A percentile compares a stretch with the other conserved stretches of the same genome.
These are phyloP conservation scores for Opisthograptis luteolata DNA, from an alignment of 2,888 invertebrate genomes.

Conservation along the genomic window DNA sequence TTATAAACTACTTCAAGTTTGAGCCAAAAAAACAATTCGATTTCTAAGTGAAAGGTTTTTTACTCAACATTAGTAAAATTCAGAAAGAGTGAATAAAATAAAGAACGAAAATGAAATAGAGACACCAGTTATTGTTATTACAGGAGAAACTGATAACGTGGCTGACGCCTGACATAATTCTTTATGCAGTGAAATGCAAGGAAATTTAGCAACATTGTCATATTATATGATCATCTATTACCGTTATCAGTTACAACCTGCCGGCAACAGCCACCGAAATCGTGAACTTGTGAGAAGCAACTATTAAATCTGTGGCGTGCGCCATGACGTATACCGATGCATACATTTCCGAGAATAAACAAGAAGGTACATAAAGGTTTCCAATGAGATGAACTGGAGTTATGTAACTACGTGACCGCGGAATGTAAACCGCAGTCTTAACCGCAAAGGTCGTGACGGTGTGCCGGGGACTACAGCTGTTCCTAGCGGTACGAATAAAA, in stretches of 20 bases:
- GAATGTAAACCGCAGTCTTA: slow-evolving; percentile 19
- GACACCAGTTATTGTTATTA: no score
- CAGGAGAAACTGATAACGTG: slow-evolving; percentile 4
- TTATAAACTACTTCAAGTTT: no score
- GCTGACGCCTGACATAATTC: no score
- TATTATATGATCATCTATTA: slow-evolving; percentile 14
- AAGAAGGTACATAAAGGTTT: not conserved
- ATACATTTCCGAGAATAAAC: not conserved
- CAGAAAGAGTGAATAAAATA: no score
- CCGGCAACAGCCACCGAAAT: no score
- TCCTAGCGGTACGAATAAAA: slow-evolving; percentile 26
- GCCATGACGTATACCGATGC: not conserved
- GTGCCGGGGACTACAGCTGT: slow-evolving; percentile 17
- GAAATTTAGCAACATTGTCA: no score
- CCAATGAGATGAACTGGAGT: slow-evolving; percentile 12
- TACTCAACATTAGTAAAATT: not conserved
- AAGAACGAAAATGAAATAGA: not conserved
- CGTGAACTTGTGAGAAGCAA: not conserved
- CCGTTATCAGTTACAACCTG: no score
- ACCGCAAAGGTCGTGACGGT: slow-evolving; percentile 39
- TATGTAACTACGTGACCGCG: slow-evolving; percentile 24
- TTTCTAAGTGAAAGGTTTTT: no score
- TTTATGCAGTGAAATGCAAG: no score
- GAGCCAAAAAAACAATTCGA: no score
- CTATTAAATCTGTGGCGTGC: no score